Evolutionary conservation across 2,797 vertebrate genomes (phyloP).

Genomic region (Eutrigla gurnardus): DNA sequence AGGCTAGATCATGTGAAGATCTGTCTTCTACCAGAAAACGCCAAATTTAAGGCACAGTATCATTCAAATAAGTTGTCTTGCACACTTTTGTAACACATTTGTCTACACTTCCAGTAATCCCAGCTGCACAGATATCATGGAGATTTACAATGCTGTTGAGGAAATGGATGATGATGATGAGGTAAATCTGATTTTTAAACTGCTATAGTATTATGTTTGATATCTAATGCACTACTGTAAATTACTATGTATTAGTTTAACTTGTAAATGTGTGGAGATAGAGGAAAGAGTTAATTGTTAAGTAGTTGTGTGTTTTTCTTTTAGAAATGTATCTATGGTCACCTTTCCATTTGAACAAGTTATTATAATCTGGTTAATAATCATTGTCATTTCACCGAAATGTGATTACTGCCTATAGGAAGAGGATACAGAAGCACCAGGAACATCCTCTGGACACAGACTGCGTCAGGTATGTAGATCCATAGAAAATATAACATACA

Average conservation of each 20-base stretch:
- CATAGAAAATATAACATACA: background rate
- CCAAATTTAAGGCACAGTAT: background rate
- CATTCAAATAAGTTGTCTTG: background rate
- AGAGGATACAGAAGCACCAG: conserved; percentile 82
- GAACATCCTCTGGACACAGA: conserved; percentile 83
- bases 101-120: conserved; percentile 84
- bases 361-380: background rate
- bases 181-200: conserved; percentile 72
- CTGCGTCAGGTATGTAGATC: conserved; percentile 79
- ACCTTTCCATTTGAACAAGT: background rate
- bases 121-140: conserved; percentile 91
- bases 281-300: background rate
- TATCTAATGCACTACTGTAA: background rate
- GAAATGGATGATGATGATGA: conserved; percentile 91
- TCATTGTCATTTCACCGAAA: conserved; percentile 9
- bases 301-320: conserved; percentile 1
- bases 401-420: conserved; percentile 69
- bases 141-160: conserved; percentile 90
- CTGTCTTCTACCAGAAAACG: too few species aligned
- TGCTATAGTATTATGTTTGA: background rate
- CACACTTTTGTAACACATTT: background rate
- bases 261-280: background rate
- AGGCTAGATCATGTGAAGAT: background rate
- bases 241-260: background rate
- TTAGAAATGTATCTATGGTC: background rate